Conservation (phyloP, 2,797 vertebrate genomes). For the Chelon auratus region DNA sequence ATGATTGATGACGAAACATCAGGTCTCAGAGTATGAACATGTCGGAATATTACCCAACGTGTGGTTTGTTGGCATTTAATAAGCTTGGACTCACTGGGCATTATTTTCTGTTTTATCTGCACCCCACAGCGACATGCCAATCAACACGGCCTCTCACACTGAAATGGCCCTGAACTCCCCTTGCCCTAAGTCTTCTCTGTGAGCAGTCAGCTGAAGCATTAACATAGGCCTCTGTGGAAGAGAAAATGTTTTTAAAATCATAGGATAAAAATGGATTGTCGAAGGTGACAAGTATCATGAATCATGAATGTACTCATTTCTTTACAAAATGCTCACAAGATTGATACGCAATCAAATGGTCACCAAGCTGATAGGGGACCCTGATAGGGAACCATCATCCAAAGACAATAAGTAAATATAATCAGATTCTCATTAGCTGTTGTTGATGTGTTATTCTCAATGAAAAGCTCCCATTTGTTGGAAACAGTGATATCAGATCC, state of each 20-base stretch:
- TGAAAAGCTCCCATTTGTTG: too few species aligned
- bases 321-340: not conserved
- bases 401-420: not conserved
- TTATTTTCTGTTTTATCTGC: conserved; percentile 7
- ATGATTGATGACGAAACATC: not conserved
- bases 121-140: not conserved
- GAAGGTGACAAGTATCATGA: not conserved
- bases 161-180: not conserved
- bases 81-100: not conserved
- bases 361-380: not conserved
- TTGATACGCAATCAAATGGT: not conserved
- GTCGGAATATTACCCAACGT: not conserved
- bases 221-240: not conserved
- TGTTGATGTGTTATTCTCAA: not conserved
- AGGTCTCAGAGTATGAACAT: not conserved
- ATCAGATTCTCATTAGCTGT: not conserved
- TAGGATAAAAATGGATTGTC: conserved; percentile 6
- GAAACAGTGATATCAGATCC: too few species aligned
- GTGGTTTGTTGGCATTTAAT: conserved; percentile 7
- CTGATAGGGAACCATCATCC: not conserved
- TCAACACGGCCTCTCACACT: not conserved
- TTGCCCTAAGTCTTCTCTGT: conserved; percentile 4
- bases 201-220: conserved; percentile 18
- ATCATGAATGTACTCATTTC: not conserved
- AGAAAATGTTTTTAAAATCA: conserved; percentile 17